These are phyloP conservation scores for Hypomecis atomaria DNA, from an alignment of 2,888 invertebrate species.

Conservation along the genomic window DNA sequence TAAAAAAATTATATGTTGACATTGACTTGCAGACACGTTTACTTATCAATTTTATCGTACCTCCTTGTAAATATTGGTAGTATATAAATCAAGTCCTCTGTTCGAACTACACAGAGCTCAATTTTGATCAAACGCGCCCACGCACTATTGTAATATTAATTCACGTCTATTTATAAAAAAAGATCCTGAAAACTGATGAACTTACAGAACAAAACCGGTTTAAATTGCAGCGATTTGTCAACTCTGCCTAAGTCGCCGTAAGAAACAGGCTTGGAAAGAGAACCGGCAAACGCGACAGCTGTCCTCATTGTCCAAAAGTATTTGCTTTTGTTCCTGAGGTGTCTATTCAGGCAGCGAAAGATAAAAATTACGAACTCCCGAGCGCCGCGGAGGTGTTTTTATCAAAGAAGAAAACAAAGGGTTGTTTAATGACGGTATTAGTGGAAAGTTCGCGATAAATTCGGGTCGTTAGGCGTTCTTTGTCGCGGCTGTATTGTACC, in stretches of 20 bases:
- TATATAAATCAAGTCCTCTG: conserved; percentile 8
- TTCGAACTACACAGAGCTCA: conserved; percentile 7
- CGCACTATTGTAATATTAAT: conserved; percentile 9
- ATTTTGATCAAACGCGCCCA: conserved; percentile 10
- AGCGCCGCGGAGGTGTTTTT: conserved; percentile 76
- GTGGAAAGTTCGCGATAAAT: conserved; percentile 82
- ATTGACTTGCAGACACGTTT: no score
- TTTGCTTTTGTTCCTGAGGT: conserved; percentile 70
- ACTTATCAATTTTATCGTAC: no score
- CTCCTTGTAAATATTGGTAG: not conserved
- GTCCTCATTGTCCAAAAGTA: conserved; percentile 64
- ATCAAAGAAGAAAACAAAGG: conserved; percentile 81
- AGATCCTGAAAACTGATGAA: conserved; percentile 11
- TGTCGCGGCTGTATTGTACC: conserved; percentile 76
- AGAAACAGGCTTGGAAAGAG: conserved; percentile 48
- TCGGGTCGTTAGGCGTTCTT: conserved; percentile 78
- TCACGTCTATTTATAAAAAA: conserved; percentile 15
- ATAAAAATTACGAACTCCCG: conserved; percentile 78
- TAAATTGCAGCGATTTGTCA: conserved; percentile 43
- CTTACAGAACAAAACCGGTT: conserved; percentile 20
- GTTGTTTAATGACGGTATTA: conserved; percentile 82
- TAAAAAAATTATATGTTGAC: no score
- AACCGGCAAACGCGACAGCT: conserved; percentile 54
- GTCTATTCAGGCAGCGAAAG: conserved; percentile 71
- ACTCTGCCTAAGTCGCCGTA: conserved; percentile 42